Conservation (phyloP, 2,888 invertebrate genomes). For the Agrochola litura region DNA sequence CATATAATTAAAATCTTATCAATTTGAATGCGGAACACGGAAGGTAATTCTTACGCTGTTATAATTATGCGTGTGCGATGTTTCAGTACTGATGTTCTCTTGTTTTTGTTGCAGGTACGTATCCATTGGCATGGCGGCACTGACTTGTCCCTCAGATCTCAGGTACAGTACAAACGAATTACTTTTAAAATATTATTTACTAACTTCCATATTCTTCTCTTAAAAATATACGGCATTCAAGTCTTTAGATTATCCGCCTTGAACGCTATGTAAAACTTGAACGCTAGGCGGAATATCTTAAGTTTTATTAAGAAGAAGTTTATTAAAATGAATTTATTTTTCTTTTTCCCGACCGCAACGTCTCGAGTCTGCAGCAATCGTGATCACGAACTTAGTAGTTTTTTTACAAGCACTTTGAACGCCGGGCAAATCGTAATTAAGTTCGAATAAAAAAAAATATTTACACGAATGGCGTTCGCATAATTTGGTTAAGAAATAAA, state of each 20-base stretch:
- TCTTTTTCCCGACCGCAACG: conserved; percentile 26
- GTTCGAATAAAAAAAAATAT: conserved; percentile 35
- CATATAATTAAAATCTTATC: conserved; percentile 46
- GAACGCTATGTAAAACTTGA: conserved; percentile 37
- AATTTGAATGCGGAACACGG: conserved; percentile 59
- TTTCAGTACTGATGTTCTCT: conserved; percentile 52
- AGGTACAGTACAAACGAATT: conserved; percentile 53
- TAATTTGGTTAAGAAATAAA: conserved; percentile 23
- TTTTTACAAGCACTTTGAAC: conserved; percentile 39
- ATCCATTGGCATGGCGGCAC: conserved; percentile 61
- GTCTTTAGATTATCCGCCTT: conserved; percentile 13
- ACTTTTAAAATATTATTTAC: conserved; percentile 18
- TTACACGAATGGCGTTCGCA: conserved; percentile 15
- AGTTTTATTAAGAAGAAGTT: conserved; percentile 47
- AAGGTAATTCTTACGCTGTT: conserved; percentile 47
- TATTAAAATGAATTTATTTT: conserved; percentile 44
- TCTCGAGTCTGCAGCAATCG: conserved; percentile 50
- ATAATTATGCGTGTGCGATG: conserved; percentile 49
- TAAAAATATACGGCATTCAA: conserved; percentile 22
- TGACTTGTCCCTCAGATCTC: conserved; percentile 56
- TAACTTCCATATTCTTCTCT: conserved; percentile 3
- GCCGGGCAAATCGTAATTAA: conserved; percentile 40
- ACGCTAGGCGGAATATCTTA: conserved; percentile 34
- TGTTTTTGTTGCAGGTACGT: conserved; percentile 78
- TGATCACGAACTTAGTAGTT: conserved; percentile 49